A percentile compares a stretch with the other conserved stretches of the same genome.
phyloP scores from a whole-genome alignment of 1,140 invertebrate genomes.

The Thrips palmi region DNA sequence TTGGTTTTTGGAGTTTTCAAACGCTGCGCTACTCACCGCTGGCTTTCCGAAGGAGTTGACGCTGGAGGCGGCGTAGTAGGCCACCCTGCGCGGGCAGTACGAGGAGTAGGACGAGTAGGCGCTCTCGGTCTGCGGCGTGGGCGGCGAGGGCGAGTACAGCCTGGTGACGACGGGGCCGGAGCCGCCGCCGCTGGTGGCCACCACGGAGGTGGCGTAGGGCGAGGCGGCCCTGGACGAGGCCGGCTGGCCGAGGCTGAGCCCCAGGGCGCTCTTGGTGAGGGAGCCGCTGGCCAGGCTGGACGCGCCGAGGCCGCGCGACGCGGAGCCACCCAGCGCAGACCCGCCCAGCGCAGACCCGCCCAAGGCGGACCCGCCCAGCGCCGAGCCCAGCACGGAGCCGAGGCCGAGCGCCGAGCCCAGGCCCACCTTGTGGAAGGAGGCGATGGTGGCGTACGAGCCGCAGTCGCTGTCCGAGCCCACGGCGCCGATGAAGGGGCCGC shows the following conservation, averaged over 20 bases:
- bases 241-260: too few species aligned
- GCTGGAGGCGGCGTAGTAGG: constrained; percentile 38
- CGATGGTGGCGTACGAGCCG: constrained; percentile 61
- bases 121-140: constrained; percentile 3
- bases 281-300: constrained; percentile 31
- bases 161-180: constrained; percentile 2
- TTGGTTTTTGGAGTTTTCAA: too few species aligned
- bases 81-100: constrained; percentile 30
- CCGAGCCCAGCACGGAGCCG: too few species aligned
- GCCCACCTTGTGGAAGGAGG: constrained; percentile 48
- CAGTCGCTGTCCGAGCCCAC: constrained; percentile 45
- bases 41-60: too few species aligned
- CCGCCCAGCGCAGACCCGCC: too few species aligned
- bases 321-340: too few species aligned
- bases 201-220: constrained; percentile 36
- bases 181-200: constrained; percentile 24
- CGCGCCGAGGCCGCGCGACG: too few species aligned
- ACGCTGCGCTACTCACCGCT: too few species aligned
- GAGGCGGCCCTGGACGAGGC: constrained; percentile 11
- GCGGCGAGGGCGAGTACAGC: too few species aligned
- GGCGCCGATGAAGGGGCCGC: constrained; percentile 28
- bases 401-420: too few species aligned
- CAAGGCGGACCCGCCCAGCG: too few species aligned
- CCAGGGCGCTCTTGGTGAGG: too few species aligned
- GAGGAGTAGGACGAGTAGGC: constrained; percentile 14